Evolutionary conservation across 2,113 vertebrate genomes (phyloP).

Genomic region (Indri indri): DNA sequence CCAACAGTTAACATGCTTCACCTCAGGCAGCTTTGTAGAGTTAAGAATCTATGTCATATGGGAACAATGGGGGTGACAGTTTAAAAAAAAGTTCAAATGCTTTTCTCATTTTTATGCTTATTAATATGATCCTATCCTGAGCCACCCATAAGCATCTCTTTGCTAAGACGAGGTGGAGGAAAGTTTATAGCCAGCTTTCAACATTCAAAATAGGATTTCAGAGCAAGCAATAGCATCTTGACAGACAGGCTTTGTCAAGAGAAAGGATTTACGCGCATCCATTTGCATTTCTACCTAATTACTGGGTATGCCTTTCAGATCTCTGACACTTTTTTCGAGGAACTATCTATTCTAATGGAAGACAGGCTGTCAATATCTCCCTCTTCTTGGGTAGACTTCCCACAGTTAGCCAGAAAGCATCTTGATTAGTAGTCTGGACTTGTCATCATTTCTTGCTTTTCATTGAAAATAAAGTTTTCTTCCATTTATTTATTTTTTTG

Average conservation of each 20-base stretch:
- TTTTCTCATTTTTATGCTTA: background rate
- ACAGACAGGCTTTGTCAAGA: background rate
- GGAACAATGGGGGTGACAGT: background rate
- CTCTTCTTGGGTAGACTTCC: background rate
- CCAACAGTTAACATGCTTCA: background rate
- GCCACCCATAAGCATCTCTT: too few species aligned
- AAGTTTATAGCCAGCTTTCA: background rate
- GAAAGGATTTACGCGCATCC: background rate
- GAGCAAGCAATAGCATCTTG: background rate
- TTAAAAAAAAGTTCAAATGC: background rate
- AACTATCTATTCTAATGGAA: background rate
- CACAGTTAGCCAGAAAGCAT: too few species aligned
- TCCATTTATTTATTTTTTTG: background rate
- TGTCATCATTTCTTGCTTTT: background rate
- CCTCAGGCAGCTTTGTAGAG: background rate
- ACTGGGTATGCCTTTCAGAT: background rate
- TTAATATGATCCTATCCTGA: background rate
- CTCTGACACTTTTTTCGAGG: background rate
- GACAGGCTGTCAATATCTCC: fast-evolving
- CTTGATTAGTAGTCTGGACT: fast-evolving
- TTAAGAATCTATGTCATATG: background rate
- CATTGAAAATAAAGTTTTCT: background rate
- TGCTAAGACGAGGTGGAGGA: fast-evolving
- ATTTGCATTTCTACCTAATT: background rate
- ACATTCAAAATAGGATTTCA: background rate